Evolutionary conservation across 2,888 invertebrate genomes (phyloP).

Genomic region (Leptura quadrifasciata): DNA sequence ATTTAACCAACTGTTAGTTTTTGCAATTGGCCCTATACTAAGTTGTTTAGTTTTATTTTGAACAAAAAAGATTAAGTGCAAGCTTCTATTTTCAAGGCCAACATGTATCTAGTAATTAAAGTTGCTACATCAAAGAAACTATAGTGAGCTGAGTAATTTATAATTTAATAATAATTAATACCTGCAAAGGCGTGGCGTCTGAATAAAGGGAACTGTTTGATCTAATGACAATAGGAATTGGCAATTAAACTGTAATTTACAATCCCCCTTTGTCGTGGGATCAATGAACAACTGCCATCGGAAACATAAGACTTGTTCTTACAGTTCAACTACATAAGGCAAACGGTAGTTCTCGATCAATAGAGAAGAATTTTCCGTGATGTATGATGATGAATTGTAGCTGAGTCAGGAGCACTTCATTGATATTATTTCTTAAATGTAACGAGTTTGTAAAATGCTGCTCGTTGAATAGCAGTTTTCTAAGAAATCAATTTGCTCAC

Average conservation of each 20-base stretch:
- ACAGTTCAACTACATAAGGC: slow-evolving; percentile 20
- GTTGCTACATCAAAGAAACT: slow-evolving; percentile 10
- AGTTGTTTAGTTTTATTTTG: not conserved
- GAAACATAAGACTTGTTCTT: slow-evolving; percentile 33
- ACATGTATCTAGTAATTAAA: not conserved
- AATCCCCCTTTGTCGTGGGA: slow-evolving; percentile 45
- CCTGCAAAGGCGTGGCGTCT: slow-evolving; percentile 34
- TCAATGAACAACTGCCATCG: slow-evolving; percentile 34
- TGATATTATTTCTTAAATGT: slow-evolving; percentile 43
- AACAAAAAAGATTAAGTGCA: not conserved
- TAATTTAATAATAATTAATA: slow-evolving; percentile 41
- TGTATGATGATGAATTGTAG: slow-evolving; percentile 44
- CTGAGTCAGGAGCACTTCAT: slow-evolving; percentile 29
- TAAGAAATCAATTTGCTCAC: slow-evolving; percentile 19
- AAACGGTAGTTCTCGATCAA: slow-evolving; percentile 42
- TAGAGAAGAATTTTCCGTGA: slow-evolving; percentile 45
- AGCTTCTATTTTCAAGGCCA: not conserved
- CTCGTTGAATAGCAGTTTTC: slow-evolving; percentile 9
- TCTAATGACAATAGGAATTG: slow-evolving; percentile 46
- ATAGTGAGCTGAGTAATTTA: slow-evolving; percentile 10
- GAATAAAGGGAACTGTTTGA: slow-evolving; percentile 43
- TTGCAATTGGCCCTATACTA: not conserved
- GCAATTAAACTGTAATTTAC: slow-evolving; percentile 50
- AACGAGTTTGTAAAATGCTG: slow-evolving; percentile 21
- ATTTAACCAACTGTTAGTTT: too few species aligned